Conservation (phyloP, 2,113 vertebrate species). For the Tinamus guttatus region DNA sequence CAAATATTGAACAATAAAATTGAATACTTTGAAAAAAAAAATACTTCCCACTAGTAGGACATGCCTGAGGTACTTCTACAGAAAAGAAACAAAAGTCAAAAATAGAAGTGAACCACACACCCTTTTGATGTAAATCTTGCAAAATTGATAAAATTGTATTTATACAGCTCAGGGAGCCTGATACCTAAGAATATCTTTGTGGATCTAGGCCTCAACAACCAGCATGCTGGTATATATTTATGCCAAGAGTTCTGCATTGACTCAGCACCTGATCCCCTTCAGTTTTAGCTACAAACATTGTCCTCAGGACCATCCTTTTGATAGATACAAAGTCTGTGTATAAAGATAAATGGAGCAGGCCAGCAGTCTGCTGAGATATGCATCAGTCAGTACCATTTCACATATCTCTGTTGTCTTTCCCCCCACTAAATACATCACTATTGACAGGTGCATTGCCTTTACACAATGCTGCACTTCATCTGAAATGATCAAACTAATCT, state of each 20-base stretch:
- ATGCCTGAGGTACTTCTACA: not conserved
- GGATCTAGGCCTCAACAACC: not conserved
- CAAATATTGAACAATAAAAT: not conserved
- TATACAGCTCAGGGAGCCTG: not conserved
- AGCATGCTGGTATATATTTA: not conserved
- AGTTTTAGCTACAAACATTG: not conserved
- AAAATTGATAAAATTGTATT: not conserved
- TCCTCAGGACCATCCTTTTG: not conserved
- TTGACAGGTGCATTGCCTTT: conserved; percentile 9
- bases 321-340: not conserved
- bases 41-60: not conserved
- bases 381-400: not conserved
- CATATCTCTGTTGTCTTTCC: not conserved
- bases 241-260: not conserved
- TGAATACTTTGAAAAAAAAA: not conserved
- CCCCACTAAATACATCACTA: not conserved
- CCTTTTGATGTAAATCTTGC: not conserved
- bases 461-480: not conserved
- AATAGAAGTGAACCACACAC: not conserved
- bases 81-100: not conserved
- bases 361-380: not conserved
- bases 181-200: not conserved
- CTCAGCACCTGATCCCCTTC: not conserved
- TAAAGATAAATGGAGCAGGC: not conserved
- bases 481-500: conserved; percentile 8